These are phyloP conservation scores for Mythimna albipuncta DNA, from an alignment of 2,888 invertebrate genomes.

Conservation along the genomic window DNA sequence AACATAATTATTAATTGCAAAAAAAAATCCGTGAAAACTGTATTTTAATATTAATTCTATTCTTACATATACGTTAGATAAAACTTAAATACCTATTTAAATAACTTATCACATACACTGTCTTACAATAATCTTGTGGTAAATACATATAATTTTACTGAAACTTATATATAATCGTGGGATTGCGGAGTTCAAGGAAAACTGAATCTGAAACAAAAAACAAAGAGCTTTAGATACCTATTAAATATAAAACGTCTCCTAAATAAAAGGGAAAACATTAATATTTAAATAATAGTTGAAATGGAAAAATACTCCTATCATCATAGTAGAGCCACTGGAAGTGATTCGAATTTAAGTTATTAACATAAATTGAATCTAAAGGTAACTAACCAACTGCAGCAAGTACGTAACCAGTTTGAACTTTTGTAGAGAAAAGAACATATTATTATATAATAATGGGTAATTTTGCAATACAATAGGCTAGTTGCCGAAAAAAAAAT, in stretches of 20 bases:
- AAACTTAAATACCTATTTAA: background rate
- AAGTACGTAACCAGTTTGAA: background rate
- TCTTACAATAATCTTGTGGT: background rate
- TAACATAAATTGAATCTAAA: background rate
- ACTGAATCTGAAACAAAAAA: constrained; percentile 46
- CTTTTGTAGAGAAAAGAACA: too few species aligned
- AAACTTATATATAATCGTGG: constrained; percentile 14
- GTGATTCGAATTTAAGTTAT: background rate
- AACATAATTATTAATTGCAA: constrained; percentile 12
- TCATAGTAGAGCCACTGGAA: too few species aligned
- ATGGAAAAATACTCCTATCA: too few species aligned
- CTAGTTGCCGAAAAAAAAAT: too few species aligned
- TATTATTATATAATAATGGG: too few species aligned
- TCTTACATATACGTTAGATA: constrained; percentile 18
- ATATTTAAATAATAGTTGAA: too few species aligned
- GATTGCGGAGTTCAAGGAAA: constrained; percentile 40
- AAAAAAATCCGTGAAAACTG: constrained; percentile 1
- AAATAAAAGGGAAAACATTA: too few species aligned
- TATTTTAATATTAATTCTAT: constrained; percentile 13
- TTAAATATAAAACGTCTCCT: background rate
- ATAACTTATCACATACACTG: constrained; percentile 27
- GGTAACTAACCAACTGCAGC: background rate
- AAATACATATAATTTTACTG: background rate
- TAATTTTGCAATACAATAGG: too few species aligned
- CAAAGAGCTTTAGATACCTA: background rate